Percentiles rank a stretch among this genome's conserved stretches.
Conservation (phyloP, 2,113 vertebrate species). For the Panurus biarmicus region DNA sequence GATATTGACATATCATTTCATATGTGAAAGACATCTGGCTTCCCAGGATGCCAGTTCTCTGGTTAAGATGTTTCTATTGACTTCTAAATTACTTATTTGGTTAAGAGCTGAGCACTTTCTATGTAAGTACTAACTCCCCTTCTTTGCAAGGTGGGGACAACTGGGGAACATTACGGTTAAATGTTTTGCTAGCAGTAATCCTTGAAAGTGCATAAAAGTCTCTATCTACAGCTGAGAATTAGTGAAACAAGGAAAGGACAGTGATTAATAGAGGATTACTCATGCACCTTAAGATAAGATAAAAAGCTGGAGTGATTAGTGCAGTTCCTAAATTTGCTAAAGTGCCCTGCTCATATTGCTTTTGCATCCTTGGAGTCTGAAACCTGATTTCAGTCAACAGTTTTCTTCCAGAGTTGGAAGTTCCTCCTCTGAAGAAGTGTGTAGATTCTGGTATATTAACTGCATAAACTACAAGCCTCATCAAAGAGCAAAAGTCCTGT, state of each 20-base stretch:
- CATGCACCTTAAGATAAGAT: neutral
- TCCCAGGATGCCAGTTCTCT: neutral
- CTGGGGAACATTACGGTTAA: neutral
- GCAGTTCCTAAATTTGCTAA: neutral
- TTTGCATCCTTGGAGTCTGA: neutral
- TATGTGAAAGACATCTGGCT: neutral
- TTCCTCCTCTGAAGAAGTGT: neutral
- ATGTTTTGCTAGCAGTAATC: neutral
- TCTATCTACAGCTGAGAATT: neutral
- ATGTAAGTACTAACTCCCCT: neutral
- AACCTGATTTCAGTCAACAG: neutral
- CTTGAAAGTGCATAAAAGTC: neutral
- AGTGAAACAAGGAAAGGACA: neutral
- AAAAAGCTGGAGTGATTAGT: neutral
- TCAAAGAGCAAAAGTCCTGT: neutral
- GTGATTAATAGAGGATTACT: neutral
- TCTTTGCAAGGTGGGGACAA: neutral
- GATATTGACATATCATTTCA: neutral
- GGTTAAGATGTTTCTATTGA: neutral
- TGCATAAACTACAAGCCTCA: neutral
- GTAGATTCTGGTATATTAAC: neutral
- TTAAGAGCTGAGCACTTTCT: neutral
- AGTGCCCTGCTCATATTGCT: neutral
- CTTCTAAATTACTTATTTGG: neutral
- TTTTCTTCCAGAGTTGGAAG: neutral